Base-by-base conservation (phyloP, 2,797 vertebrate species). In the Sorex maritimensis region DNA sequence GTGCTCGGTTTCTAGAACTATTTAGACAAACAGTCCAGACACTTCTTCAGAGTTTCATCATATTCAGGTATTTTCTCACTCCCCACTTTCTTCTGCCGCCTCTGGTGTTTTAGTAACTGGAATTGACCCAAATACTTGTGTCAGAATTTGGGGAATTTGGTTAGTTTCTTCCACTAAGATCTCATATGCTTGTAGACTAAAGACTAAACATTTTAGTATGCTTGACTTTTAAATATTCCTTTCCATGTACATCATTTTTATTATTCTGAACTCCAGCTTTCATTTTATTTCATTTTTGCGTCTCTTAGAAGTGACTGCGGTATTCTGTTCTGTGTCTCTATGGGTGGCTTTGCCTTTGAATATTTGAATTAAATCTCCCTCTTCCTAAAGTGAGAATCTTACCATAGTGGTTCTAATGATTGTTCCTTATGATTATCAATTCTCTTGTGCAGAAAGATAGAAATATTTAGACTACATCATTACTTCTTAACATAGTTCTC, bases 151-250 rank as follows among this genome's bases (percentile, higher is more conserved):
- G 41, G 17, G 19, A 10, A 73, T 89, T 19, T 13, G 1, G 13
- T 86, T 78, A 61, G 44, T 77, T 84, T 85, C 41, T 74, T 41
- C 75, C 3, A 81, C 26, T 77, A 84, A 85, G 6, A 52, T 71
- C 34, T 81, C 67, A 30, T 2, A 10, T 46, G 10, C 9, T 92
- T 74, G 6, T 19, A 71, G 49, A 86, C n/a, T 21, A 63, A 19
- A 71, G 41, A 86, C 26, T 21, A 63, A 74, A 49, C 0, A 0
- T 46, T 88, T 84, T 34, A 55, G 46, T 63, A 49, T 34, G 12
- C 46, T 46, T 75, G 38, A 17, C 1, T 75, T 69, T 63, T 71
- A 93, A 92, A 74, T 55, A 75, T 81, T 17, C 41, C 14, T 1
- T 2, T 14, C 3, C 34, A n/a, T 55, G 19, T 71, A 34, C 8